phyloP scores from a whole-genome alignment of 2,797 vertebrate species.

The Tangara arthus region DNA sequence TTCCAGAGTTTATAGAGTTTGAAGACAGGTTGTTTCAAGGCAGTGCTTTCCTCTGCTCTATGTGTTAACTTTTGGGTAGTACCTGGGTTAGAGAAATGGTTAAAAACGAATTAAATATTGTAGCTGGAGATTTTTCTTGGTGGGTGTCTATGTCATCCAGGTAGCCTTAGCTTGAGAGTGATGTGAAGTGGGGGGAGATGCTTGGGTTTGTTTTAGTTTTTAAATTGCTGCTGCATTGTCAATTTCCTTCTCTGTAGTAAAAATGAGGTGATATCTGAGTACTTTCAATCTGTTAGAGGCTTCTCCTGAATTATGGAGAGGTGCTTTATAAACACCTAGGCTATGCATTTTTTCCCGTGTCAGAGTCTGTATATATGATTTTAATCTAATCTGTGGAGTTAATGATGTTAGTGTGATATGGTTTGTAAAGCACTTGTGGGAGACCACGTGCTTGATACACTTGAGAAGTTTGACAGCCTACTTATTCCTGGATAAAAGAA shows the following conservation, averaged over 20 bases:
- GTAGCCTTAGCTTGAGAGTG: rapidly evolving
- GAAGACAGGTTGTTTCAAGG: neutral
- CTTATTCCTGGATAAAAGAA: neutral
- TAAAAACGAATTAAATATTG: rapidly evolving
- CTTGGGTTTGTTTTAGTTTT: neutral
- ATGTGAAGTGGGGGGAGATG: rapidly evolving
- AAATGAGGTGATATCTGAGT: neutral
- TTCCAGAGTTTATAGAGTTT: rapidly evolving
- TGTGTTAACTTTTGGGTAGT: rapidly evolving
- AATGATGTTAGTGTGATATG: neutral
- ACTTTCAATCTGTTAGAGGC: neutral
- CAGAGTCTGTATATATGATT: neutral
- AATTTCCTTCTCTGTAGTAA: neutral
- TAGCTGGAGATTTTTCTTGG: rapidly evolving
- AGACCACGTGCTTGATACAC: rapidly evolving
- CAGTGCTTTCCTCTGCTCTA: neutral
- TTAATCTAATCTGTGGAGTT: neutral
- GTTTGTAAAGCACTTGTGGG: neutral
- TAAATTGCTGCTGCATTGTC: rapidly evolving
- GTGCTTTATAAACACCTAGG: neutral
- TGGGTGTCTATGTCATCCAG: too few species aligned
- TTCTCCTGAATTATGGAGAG: neutral
- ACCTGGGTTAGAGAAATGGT: rapidly evolving
- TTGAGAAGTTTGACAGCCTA: neutral
- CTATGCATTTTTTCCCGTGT: rapidly evolving